A percentile compares a stretch with the other conserved stretches of the same genome.
Evolutionary conservation across 2,888 invertebrate genomes (phyloP).

Genomic region (Mythimna loreyi): DNA sequence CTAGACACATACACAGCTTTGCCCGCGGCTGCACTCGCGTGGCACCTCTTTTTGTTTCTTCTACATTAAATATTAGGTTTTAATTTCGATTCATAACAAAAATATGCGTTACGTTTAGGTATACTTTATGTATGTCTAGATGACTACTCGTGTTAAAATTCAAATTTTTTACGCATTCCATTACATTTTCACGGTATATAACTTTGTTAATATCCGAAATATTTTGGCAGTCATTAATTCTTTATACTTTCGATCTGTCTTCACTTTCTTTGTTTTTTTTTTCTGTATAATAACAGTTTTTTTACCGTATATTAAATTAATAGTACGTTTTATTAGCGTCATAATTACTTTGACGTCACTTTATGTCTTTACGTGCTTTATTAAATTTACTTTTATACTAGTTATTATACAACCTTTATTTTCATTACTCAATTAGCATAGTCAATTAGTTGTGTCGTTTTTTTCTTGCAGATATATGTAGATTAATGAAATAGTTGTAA

Average conservation of each 20-base stretch:
- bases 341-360: constrained; percentile 4
- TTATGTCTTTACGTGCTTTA: background rate
- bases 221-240: constrained; percentile 52
- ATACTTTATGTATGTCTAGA: constrained; percentile 16
- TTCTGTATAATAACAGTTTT: constrained; percentile 16
- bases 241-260: constrained; percentile 55
- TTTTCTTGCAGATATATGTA: background rate
- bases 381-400: background rate
- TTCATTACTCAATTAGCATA: background rate
- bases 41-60: constrained; percentile 41
- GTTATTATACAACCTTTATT: background rate
- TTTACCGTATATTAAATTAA: constrained; percentile 8
- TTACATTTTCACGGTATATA: constrained; percentile 35
- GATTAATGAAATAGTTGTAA: constrained; percentile 4
- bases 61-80: background rate
- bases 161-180: constrained; percentile 43
- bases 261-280: constrained; percentile 50
- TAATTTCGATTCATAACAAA: background rate
- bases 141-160: constrained; percentile 39
- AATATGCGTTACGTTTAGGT: background rate
- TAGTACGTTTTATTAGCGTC: background rate
- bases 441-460: background rate
- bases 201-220: constrained; percentile 35
- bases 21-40: constrained; percentile 49
- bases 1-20: constrained; percentile 49